These are phyloP conservation scores for Stenopsyche tienmushanensis DNA, from an alignment of 1,140 invertebrate genomes.

Conservation along the genomic window DNA sequence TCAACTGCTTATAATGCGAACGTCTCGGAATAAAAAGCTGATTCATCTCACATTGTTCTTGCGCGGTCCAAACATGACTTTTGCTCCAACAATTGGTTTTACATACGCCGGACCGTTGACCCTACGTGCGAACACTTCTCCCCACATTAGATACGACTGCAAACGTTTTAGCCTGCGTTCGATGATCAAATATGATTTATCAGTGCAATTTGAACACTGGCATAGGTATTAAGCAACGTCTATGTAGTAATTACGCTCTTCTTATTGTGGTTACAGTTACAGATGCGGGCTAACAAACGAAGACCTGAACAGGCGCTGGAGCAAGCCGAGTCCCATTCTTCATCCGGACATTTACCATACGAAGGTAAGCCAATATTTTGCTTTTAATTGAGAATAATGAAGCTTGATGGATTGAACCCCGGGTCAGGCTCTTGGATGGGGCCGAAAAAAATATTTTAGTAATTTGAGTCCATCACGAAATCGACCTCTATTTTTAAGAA, in stretches of 20 bases:
- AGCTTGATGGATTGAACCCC: not conserved
- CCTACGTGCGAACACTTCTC: not conserved
- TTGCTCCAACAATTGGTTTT: no score
- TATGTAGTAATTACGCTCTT: not conserved
- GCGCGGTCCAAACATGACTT: no score
- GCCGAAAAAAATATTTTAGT: no score
- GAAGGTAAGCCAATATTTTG: slow-evolving; percentile 58
- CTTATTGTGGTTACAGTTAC: slow-evolving; percentile 61
- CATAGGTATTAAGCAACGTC: slow-evolving; percentile 5
- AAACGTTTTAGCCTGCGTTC: not conserved
- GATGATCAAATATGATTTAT: not conserved
- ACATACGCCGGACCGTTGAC: no score
- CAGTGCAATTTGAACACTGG: not conserved
- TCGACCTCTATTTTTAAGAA: no score
- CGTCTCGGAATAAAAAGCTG: no score
- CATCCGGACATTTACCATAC: slow-evolving; percentile 84
- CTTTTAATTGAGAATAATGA: not conserved
- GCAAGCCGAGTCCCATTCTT: slow-evolving; percentile 67
- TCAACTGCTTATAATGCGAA: no score
- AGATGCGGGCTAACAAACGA: slow-evolving; percentile 78
- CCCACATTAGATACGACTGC: not conserved
- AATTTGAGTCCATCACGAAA: no score
- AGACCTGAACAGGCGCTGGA: slow-evolving; percentile 81
- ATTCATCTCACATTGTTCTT: no score
- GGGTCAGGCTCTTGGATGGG: no score